Evolutionary conservation across 1,140 invertebrate species (phyloP), one percentile per base, ranked within the genome.

Genomic region (Archivesica marissinica): DNA sequence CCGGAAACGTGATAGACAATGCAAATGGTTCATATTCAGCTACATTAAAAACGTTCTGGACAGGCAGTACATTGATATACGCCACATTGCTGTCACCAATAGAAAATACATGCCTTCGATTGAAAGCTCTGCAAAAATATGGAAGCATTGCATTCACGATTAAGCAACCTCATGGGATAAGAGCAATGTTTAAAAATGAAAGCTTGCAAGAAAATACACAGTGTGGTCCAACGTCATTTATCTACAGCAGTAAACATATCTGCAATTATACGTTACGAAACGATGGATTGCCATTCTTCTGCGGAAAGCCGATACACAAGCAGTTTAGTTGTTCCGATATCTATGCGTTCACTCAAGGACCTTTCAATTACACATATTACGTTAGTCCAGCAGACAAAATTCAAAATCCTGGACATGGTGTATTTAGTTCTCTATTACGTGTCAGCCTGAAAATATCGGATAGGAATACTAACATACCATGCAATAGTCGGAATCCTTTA

Each of bases 211-310:
- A 59, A 20, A 25, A 25, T 20, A 61, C 80, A 44, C 52, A 28
- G 20, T 83, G 80, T 61, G 30, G 35, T 30, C n/a, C 80, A 15
- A 59, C 30, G 17, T 30, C 15, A 4, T 56, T 74, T 7, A 75
- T 83, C 9, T 44, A 56, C 20, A 52, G 54, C 0, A 30, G 30
- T 39, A 23, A 2, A 1, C 17, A 33, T 2, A 15, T 83, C 4
- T 83, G 80, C 39, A 83, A 83, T 30, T 83, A 56, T 44, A 83
- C 80, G 0, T 20, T 20, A 20, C 28, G 41, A 25, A 83, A 83
- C 25, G 80, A 54, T 9, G 70, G 70, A 15, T 61, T 83, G 80
- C 41, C 70, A 13, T 83, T 52, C 50, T 83, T 44, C 47, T 83
- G 80, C 50, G 66, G 68, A 39, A 15, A 30, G 0, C 80, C 80